Evolutionary conservation across 2,113 vertebrate species (phyloP), one percentile per base, ranked within the genome.

Genomic region (Pachycephala philippinensis): DNA sequence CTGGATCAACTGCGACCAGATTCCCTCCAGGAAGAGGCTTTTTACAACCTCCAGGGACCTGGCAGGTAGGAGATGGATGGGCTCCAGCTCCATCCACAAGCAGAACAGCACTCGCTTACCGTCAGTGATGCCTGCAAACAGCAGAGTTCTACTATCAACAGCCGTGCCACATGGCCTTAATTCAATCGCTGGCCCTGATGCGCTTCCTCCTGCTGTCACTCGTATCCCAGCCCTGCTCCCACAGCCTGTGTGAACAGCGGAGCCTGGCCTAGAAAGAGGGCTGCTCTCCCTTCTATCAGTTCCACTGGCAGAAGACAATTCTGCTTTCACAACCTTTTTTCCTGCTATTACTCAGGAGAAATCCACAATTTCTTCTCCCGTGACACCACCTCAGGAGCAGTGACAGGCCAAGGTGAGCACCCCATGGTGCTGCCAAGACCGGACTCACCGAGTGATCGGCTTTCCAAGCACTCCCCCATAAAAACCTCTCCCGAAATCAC

Each of bases 381-480:
- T 49, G 57, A 65, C 45, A 31, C 9, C 2, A 1, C 24, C 33
- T 35, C 70, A 4, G 13, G 30, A 47, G 50, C 4, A 0, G 57
- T 9, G 45, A 56, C 35, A 6, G 22, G 24, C 37, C 15, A 20
- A 72, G n/a, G 54, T 1, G 2, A 91, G 40, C 2, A 20, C 15
- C 63, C 53, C 0, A 0, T 0, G 2, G n/a, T 13, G 30, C 57
- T 69, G 57, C 59, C 83, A 39, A 50, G 37, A 28, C 31, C 1
- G 1, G 26, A 31, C 1, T 7, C 53, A 12, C 10, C 0, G 0
- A 65, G 21, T 1, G 15, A 23, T 13, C 2, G 0, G 35, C 40
- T 53, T 30, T n/a, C 61, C 33, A 12, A 63, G 63, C 0, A 0
- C 24, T 64, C 16, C 28, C 19, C 60, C 57, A 31, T 5, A 54